phyloP scores from a whole-genome alignment of 2,888 invertebrate genomes.

The Alentia gelatinosa region DNA sequence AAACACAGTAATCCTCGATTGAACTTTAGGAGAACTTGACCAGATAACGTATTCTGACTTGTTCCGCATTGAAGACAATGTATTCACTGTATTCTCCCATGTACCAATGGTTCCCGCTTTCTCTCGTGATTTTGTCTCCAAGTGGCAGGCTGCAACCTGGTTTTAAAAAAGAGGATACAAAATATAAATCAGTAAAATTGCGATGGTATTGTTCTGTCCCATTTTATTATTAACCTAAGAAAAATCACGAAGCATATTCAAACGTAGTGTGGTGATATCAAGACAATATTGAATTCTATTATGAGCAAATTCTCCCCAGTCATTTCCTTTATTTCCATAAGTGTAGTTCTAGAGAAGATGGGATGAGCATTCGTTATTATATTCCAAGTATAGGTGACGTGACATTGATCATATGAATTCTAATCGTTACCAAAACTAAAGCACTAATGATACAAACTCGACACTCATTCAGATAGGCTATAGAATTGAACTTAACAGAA shows the following conservation, averaged over 20 bases:
- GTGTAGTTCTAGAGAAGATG: too few species aligned
- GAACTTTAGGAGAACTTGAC: slow-evolving; percentile 72
- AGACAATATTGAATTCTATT: background rate
- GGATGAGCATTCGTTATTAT: too few species aligned
- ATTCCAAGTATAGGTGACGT: too few species aligned
- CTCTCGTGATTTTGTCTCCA: slow-evolving; percentile 60
- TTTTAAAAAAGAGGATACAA: background rate
- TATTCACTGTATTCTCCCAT: slow-evolving; percentile 74
- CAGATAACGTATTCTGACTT: slow-evolving; percentile 78
- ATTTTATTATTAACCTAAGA: background rate
- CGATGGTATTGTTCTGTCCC: background rate
- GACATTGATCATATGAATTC: too few species aligned
- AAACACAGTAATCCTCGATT: too few species aligned
- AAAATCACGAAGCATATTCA: background rate
- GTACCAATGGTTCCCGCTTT: slow-evolving; percentile 46
- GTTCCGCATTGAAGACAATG: slow-evolving; percentile 76
- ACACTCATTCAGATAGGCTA: too few species aligned
- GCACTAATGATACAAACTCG: too few species aligned
- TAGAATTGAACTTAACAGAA: too few species aligned
- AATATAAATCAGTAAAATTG: background rate
- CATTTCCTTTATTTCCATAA: background rate
- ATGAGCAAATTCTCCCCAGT: background rate
- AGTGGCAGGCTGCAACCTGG: slow-evolving; percentile 73
- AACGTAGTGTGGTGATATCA: background rate
- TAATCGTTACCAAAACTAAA: too few species aligned